These are phyloP conservation scores for Lampris incognitus DNA, from an alignment of 2,113 vertebrate species.

Conservation along the genomic window DNA sequence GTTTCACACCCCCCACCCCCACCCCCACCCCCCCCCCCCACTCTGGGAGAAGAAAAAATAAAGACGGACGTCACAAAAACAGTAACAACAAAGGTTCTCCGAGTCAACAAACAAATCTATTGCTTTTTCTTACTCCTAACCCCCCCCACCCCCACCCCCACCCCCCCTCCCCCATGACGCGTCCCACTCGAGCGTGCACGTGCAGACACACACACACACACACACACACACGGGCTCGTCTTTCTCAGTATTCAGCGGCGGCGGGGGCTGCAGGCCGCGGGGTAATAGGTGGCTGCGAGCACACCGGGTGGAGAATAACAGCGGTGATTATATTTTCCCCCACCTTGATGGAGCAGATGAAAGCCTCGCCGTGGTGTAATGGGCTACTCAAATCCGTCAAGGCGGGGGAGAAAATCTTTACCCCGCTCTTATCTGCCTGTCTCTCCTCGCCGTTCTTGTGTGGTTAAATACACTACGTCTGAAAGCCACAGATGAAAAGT, in stretches of 20 bases:
- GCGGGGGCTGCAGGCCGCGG: constrained; percentile 54
- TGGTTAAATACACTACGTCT: constrained; percentile 77
- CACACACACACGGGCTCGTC: neutral
- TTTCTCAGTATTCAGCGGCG: constrained; percentile 49
- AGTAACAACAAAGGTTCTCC: constrained; percentile 1
- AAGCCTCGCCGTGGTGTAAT: constrained; percentile 78
- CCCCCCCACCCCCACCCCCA: neutral
- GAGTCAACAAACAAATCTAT: constrained; percentile 7
- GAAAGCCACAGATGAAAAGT: constrained; percentile 58
- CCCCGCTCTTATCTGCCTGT: constrained; percentile 63
- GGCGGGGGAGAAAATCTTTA: constrained; percentile 60
- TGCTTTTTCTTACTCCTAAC: neutral
- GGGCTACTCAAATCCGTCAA: constrained; percentile 80
- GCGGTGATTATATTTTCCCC: constrained; percentile 78
- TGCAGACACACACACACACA: neutral
- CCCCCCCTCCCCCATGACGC: neutral
- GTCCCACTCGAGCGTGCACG: neutral
- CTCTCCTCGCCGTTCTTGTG: constrained; percentile 57
- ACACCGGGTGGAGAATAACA: constrained; percentile 77
- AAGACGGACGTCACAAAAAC: neutral
- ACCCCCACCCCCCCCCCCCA: too few relatives aligned
- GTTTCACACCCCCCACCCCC: too few relatives aligned
- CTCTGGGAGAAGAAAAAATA: too few relatives aligned
- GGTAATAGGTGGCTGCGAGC: constrained; percentile 74
- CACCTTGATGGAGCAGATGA: constrained; percentile 80